phyloP scores from a whole-genome alignment of 2,888 invertebrate species.

The Agapetus fuscipes region DNA sequence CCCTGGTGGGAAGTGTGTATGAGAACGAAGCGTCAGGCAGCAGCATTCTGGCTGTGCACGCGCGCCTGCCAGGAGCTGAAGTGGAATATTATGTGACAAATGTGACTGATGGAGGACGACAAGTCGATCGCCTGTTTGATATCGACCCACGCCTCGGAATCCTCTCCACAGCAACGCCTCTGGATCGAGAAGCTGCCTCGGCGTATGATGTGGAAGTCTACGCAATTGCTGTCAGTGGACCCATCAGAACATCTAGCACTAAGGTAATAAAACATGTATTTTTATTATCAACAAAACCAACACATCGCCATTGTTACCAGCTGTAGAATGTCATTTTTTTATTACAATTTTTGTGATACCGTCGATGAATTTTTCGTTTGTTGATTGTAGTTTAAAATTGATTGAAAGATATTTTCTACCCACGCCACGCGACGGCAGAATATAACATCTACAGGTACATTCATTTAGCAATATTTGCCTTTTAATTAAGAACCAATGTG shows the following conservation, averaged over 20 bases:
- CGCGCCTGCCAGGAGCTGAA: conserved; percentile 54
- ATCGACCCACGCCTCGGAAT: conserved; percentile 84
- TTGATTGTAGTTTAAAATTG: neutral
- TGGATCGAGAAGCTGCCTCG: conserved; percentile 77
- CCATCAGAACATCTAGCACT: conserved; percentile 66
- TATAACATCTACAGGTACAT: neutral
- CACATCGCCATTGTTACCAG: neutral
- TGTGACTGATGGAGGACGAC: conserved; percentile 61
- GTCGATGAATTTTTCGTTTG: neutral
- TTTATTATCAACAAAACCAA: neutral
- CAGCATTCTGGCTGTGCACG: conserved; percentile 71
- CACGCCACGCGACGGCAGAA: neutral
- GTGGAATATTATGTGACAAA: conserved; percentile 89
- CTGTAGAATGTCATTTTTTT: too few relatives aligned
- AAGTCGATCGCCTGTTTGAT: conserved; percentile 83
- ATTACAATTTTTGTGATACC: too few relatives aligned
- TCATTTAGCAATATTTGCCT: neutral
- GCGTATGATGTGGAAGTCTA: conserved; percentile 81
- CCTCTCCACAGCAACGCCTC: conserved; percentile 70
- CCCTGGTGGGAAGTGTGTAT: conserved; percentile 60
- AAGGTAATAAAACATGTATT: conserved; percentile 66
- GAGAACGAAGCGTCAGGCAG: conserved; percentile 87
- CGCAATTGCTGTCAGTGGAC: conserved; percentile 66
- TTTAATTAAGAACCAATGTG: neutral
- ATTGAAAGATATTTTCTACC: neutral